phyloP scores from a whole-genome alignment of 2,113 vertebrate genomes.

The Nothocercus julius region DNA sequence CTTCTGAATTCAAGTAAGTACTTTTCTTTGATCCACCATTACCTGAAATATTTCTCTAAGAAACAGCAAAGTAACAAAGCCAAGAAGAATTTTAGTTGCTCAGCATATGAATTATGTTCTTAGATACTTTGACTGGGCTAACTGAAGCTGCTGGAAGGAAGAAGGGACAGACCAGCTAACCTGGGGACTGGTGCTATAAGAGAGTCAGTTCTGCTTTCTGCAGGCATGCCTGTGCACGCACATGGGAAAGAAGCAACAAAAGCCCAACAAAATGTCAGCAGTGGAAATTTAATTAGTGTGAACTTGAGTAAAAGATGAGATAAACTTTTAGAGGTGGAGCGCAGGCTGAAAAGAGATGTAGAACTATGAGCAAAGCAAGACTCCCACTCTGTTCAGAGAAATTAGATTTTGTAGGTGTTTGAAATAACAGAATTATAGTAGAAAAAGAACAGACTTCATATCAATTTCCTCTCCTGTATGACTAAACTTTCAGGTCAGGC shows the following conservation, averaged over 20 bases:
- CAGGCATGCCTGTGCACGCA: neutral
- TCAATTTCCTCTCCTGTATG: neutral
- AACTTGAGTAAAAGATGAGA: neutral
- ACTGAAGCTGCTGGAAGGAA: neutral
- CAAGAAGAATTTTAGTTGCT: conserved; percentile 30
- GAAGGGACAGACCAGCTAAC: neutral
- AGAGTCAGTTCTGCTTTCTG: neutral
- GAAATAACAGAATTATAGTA: conserved; percentile 7
- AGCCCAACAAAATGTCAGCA: neutral
- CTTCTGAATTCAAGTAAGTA: neutral
- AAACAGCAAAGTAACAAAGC: neutral
- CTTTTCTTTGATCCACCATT: neutral
- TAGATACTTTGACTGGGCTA: neutral
- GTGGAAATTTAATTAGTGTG: neutral
- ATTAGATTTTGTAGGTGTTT: neutral
- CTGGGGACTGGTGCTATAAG: neutral
- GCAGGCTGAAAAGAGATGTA: neutral
- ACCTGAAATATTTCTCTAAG: conserved; percentile 4
- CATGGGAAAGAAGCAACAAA: neutral
- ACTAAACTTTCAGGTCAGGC: conserved; percentile 19
- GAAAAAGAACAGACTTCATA: neutral
- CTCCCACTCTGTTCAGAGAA: neutral
- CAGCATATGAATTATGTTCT: neutral
- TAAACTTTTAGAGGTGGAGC: neutral
- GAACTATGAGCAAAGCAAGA: neutral